These are phyloP conservation scores for Brachionus angularis DNA, from an alignment of 1,140 invertebrate genomes.

Conservation along the genomic window DNA sequence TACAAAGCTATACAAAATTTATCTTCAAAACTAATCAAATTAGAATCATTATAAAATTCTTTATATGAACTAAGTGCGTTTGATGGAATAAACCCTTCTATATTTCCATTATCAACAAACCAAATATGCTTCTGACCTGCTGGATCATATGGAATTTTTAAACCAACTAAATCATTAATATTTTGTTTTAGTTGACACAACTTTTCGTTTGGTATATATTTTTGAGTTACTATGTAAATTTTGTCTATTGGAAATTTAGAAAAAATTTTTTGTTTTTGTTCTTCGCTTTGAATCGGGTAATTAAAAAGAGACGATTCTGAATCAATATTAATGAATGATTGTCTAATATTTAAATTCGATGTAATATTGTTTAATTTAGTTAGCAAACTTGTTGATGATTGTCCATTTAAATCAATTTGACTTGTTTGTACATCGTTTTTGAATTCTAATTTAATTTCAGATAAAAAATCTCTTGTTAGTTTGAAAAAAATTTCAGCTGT, in stretches of 20 bases:
- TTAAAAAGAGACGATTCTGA: background rate
- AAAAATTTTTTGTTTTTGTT: constrained; percentile 12
- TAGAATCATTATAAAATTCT: background rate
- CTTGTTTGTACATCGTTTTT: too few species aligned
- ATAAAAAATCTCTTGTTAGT: background rate
- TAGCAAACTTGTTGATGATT: too few species aligned
- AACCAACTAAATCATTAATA: constrained; percentile 34
- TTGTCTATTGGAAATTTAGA: background rate
- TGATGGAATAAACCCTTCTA: constrained; percentile 16
- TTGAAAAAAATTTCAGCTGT: constrained; percentile 7
- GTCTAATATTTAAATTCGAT: too few species aligned
- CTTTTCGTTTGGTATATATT: background rate
- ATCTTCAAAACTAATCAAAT: constrained; percentile 37
- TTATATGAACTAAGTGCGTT: background rate
- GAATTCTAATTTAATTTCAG: too few species aligned
- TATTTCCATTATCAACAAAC: constrained; percentile 31
- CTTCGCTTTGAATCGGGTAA: background rate
- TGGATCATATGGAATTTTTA: constrained; percentile 6
- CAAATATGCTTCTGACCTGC: background rate
- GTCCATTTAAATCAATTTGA: too few species aligned
- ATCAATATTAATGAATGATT: too few species aligned
- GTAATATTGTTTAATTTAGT: too few species aligned
- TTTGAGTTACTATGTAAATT: constrained; percentile 33
- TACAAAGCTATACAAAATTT: constrained; percentile 6
- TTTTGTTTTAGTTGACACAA: constrained; percentile 18